Percentiles rank a stretch among this genome's conserved stretches.
These are phyloP conservation scores for Stenurella melanura DNA, from an alignment of 2,888 invertebrate species.

Conservation along the genomic window DNA sequence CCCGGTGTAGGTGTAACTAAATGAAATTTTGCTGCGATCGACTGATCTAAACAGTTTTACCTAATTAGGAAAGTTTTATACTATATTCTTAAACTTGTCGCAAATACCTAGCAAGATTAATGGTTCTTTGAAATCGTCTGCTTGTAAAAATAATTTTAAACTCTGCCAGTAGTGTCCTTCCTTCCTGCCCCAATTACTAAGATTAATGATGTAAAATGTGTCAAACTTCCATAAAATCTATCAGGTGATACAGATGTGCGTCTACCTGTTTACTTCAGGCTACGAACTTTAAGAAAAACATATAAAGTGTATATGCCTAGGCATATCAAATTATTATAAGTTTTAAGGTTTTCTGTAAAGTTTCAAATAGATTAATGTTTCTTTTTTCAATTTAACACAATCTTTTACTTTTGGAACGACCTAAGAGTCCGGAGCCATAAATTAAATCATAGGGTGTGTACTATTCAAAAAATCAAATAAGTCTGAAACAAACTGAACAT, in stretches of 20 bases:
- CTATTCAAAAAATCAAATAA: no score
- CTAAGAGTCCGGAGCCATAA: no score
- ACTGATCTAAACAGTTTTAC: conserved; percentile 8
- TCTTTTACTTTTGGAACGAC: no score
- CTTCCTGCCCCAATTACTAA: conserved; percentile 24
- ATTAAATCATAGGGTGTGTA: no score
- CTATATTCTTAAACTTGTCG: conserved; percentile 16
- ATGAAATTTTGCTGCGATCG: conserved; percentile 6
- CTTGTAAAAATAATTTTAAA: conserved; percentile 39
- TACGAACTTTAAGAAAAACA: not conserved
- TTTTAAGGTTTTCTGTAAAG: no score
- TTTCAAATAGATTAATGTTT: no score
- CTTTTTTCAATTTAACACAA: no score
- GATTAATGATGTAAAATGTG: conserved; percentile 32
- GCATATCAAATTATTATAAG: no score
- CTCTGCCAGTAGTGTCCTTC: conserved; percentile 31
- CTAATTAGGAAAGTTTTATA: conserved; percentile 29
- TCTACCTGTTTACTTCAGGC: conserved; percentile 14
- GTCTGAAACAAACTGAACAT: no score
- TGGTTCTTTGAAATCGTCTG: conserved; percentile 10
- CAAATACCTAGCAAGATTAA: conserved; percentile 30
- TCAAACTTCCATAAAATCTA: conserved; percentile 29
- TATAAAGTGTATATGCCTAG: not conserved
- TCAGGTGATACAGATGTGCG: conserved; percentile 24
- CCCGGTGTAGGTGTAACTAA: not conserved